Percentiles rank a stretch among this genome's conserved stretches.
Evolutionary conservation across 1,140 invertebrate genomes (phyloP).

Genomic region (Eriocheir sinensis): DNA sequence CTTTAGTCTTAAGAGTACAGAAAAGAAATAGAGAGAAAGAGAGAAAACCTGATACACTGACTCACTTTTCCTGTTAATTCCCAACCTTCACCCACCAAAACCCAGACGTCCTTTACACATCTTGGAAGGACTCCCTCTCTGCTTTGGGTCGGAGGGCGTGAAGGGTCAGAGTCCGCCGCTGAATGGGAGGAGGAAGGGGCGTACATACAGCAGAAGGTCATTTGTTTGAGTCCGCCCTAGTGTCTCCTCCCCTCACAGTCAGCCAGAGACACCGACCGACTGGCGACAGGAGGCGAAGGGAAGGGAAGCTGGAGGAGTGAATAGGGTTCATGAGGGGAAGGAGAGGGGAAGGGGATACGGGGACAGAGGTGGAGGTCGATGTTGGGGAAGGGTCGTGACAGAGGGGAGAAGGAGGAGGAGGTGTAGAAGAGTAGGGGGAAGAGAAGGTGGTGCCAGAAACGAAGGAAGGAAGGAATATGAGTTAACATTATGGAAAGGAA

Average conservation of each 20-base stretch:
- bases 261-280: background rate
- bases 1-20: too few relatives aligned
- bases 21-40: too few relatives aligned
- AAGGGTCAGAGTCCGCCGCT: background rate
- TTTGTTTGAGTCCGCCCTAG: conserved; percentile 49
- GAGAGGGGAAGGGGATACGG: too few relatives aligned
- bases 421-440: too few relatives aligned
- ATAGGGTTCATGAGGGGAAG: too few relatives aligned
- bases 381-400: too few relatives aligned
- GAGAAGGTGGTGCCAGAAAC: too few relatives aligned
- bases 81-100: background rate
- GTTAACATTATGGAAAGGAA: too few relatives aligned
- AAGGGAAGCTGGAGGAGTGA: background rate
- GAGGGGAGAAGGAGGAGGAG: too few relatives aligned
- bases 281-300: conserved; percentile 30
- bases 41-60: too few relatives aligned
- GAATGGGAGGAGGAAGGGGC: background rate
- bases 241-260: conserved; percentile 35
- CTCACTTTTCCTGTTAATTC: background rate
- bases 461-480: too few relatives aligned
- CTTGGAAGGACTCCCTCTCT: background rate
- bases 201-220: conserved; percentile 39
- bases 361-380: too few relatives aligned
- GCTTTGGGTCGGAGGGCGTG: background rate
- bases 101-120: background rate